Conservation (phyloP, 1,140 invertebrate genomes). For the Melipona quadrifasciata region DNA sequence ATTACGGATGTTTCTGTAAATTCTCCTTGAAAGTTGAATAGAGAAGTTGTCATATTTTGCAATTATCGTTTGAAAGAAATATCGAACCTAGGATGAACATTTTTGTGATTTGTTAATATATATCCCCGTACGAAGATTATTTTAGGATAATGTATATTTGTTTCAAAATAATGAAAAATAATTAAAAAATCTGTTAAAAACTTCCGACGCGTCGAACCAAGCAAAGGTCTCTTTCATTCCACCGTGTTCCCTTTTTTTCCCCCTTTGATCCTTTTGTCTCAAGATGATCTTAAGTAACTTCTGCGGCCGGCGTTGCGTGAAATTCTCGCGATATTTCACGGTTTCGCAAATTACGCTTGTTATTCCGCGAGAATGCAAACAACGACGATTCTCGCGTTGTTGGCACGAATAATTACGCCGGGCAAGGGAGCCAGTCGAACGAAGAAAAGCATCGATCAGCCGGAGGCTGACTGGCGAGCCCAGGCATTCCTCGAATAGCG, state of each 20-base stretch:
- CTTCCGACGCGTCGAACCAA: neutral
- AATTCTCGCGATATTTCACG: neutral
- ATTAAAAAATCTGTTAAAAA: too few relatives aligned
- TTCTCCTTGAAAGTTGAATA: too few relatives aligned
- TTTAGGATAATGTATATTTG: too few relatives aligned
- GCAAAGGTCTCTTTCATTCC: neutral
- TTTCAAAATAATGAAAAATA: too few relatives aligned
- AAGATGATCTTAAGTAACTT: neutral
- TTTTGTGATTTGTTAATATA: too few relatives aligned
- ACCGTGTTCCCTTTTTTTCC: neutral
- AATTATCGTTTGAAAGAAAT: too few relatives aligned
- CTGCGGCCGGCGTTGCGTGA: neutral
- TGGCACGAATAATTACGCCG: conserved; percentile 40
- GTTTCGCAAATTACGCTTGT: conserved; percentile 22
- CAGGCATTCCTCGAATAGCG: conserved; percentile 65
- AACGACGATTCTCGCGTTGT: conserved; percentile 15
- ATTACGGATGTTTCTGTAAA: too few relatives aligned
- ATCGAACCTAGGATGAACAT: too few relatives aligned
- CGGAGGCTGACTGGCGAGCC: conserved; percentile 29
- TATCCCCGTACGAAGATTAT: too few relatives aligned
- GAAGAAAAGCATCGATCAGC: conserved; percentile 58
- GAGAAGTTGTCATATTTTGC: too few relatives aligned
- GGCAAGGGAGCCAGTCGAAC: conserved; percentile 8
- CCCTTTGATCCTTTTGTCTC: too few relatives aligned
- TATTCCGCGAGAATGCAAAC: conserved; percentile 24